These are phyloP conservation scores for Nasonia giraulti DNA, from an alignment of 1,140 invertebrate genomes.

Conservation along the genomic window DNA sequence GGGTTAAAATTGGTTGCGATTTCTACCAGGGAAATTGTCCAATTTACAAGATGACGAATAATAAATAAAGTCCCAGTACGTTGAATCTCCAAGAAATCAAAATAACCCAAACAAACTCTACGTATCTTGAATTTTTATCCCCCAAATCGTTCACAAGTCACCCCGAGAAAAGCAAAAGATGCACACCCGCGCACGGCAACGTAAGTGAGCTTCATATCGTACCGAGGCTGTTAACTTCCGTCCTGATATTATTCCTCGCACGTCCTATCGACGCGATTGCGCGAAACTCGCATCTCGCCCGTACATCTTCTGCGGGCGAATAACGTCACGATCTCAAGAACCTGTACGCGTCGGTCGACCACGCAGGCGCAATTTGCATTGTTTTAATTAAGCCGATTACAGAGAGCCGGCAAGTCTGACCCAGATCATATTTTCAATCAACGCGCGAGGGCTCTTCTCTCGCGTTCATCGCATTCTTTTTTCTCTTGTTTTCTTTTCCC, in stretches of 20 bases:
- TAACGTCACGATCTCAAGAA: not conserved
- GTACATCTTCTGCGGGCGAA: not conserved
- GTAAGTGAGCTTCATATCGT: not conserved
- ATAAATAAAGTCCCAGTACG: too few relatives aligned
- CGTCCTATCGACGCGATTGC: not conserved
- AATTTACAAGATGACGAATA: too few relatives aligned
- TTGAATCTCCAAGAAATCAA: too few relatives aligned
- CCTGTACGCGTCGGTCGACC: not conserved
- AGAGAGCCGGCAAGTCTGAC: not conserved
- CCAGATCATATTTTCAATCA: not conserved
- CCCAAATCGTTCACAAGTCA: not conserved
- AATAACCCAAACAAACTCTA: not conserved
- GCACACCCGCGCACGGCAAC: not conserved
- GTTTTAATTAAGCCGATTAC: constrained; percentile 4
- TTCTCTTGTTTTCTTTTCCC: not conserved
- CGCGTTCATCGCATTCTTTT: not conserved
- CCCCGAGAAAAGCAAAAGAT: not conserved
- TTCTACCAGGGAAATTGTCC: too few relatives aligned
- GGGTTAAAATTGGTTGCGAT: too few relatives aligned
- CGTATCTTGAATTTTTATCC: not conserved
- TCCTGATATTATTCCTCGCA: not conserved
- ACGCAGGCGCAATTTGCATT: not conserved
- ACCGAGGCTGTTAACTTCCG: not conserved
- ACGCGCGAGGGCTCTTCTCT: not conserved
- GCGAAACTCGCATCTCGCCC: not conserved